phyloP scores from a whole-genome alignment of 1,140 invertebrate genomes.

The Sarcophaga bullata region DNA sequence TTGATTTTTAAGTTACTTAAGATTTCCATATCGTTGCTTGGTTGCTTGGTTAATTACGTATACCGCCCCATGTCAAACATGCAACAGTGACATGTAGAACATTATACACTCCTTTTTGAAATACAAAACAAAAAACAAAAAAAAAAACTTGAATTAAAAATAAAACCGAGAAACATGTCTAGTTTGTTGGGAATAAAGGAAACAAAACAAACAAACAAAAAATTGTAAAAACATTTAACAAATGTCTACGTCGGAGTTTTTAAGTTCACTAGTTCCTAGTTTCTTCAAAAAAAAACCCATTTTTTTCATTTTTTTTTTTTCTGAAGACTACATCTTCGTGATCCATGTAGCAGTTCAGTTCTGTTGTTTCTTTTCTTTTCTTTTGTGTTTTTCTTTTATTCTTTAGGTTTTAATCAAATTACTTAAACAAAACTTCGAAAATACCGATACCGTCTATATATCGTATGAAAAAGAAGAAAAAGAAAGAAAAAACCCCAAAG shows the following conservation, averaged over 20 bases:
- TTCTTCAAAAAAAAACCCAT: background rate
- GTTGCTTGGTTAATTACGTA: slow-evolving; percentile 35
- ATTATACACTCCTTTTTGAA: slow-evolving; percentile 16
- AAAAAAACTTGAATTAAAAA: background rate
- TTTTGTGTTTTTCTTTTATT: background rate
- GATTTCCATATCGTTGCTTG: background rate
- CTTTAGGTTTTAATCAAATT: slow-evolving; percentile 30
- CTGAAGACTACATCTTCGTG: slow-evolving; percentile 28
- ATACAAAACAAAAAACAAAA: background rate
- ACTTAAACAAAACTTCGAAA: slow-evolving; percentile 30
- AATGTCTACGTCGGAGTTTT: slow-evolving; percentile 23
- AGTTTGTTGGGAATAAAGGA: background rate
- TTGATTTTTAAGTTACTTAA: no score
- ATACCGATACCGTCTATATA: background rate
- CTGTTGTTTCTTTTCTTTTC: background rate
- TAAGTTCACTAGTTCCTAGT: slow-evolving; percentile 21
- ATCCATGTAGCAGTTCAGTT: background rate
- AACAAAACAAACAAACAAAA: background rate
- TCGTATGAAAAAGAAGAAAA: background rate
- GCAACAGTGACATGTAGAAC: slow-evolving; percentile 37
- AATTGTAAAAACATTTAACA: slow-evolving; percentile 3
- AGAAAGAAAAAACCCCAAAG: background rate
- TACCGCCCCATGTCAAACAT: slow-evolving; percentile 38
- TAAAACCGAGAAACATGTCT: background rate
- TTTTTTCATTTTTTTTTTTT: background rate